Evolutionary conservation across 2,113 vertebrate species (phyloP).

Genomic region (Mohoua ochrocephala): DNA sequence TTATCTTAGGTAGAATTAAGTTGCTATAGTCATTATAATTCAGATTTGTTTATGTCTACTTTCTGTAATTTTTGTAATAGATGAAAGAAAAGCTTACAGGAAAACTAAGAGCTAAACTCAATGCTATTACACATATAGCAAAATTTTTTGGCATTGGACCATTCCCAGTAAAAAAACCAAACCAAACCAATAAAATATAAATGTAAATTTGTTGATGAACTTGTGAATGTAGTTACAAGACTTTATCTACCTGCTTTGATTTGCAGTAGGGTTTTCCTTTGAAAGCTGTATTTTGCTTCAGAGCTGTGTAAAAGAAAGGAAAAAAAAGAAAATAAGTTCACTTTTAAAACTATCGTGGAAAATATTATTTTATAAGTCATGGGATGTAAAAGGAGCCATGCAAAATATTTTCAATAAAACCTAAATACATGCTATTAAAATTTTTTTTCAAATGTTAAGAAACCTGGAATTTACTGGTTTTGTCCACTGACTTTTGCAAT

Average conservation of each 20-base stretch:
- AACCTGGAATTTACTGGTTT: background rate
- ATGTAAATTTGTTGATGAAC: background rate
- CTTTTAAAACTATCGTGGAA: background rate
- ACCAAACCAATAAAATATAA: fast-evolving
- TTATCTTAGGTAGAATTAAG: background rate
- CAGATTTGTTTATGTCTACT: background rate
- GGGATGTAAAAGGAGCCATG: background rate
- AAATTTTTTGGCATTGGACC: background rate
- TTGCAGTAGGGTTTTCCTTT: background rate
- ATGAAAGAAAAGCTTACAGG: background rate
- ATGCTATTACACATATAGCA: background rate
- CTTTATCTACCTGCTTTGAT: background rate
- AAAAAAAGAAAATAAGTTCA: background rate
- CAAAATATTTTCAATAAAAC: background rate
- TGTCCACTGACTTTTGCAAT: background rate
- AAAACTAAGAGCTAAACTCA: background rate
- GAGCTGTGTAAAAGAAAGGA: background rate
- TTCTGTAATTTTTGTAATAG: background rate
- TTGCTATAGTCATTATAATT: background rate
- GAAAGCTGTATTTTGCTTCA: background rate
- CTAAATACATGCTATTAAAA: background rate
- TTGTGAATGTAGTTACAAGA: background rate
- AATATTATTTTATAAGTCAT: background rate
- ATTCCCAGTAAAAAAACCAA: fast-evolving
- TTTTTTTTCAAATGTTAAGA: background rate